Evolutionary conservation across 2,888 invertebrate genomes (phyloP).

Genomic region (Litoditis marina): DNA sequence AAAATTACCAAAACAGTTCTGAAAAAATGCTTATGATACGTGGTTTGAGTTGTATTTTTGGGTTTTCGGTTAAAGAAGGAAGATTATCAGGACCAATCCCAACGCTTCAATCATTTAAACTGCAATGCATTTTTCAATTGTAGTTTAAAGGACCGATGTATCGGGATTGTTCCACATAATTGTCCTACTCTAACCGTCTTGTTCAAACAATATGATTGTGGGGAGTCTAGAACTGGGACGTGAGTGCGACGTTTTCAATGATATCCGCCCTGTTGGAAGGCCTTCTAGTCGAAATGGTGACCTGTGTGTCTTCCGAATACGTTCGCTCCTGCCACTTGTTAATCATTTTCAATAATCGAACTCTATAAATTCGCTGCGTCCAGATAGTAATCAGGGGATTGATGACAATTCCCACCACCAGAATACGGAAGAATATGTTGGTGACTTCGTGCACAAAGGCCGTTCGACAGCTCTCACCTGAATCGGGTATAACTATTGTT

Average conservation of each 20-base stretch:
- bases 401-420: slow-evolving; percentile 58
- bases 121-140: too few relatives aligned
- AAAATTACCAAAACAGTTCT: too few relatives aligned
- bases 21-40: too few relatives aligned
- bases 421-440: slow-evolving; percentile 45
- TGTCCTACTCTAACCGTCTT: too few relatives aligned
- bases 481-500: slow-evolving; percentile 4
- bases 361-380: slow-evolving; percentile 51
- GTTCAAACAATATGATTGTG: too few relatives aligned
- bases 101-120: too few relatives aligned
- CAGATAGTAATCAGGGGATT: slow-evolving; percentile 58
- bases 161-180: too few relatives aligned
- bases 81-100: too few relatives aligned
- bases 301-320: slow-evolving; percentile 7
- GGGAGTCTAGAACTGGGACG: too few relatives aligned
- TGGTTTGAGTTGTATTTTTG: too few relatives aligned
- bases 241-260: slow-evolving; percentile 13
- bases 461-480: slow-evolving; percentile 17
- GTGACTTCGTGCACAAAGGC: slow-evolving; percentile 18
- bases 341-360: slow-evolving; percentile 12
- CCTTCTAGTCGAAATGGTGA: slow-evolving; percentile 10
- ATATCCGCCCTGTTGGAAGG: slow-evolving; percentile 11
- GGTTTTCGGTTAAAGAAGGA: too few relatives aligned
- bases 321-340: slow-evolving; percentile 9
- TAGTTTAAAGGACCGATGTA: too few relatives aligned